Conservation (phyloP, 2,797 vertebrate genomes). For the Tadarida brasiliensis region DNA sequence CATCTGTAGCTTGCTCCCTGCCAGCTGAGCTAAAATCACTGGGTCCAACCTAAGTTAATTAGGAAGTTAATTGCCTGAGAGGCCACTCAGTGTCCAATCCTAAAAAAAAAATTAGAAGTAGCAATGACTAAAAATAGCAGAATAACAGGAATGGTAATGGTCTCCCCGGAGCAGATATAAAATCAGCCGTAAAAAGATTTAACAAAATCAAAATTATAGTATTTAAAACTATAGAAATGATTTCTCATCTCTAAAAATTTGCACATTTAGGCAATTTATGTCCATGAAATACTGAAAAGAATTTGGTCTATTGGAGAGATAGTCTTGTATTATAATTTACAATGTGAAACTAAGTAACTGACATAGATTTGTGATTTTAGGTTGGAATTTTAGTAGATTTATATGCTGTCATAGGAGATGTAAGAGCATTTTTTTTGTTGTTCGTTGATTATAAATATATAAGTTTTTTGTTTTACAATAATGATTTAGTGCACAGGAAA, state of each 20-base stretch:
- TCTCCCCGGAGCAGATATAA: not conserved
- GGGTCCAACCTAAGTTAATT: not conserved
- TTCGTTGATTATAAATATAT: not conserved
- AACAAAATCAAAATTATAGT: constrained; percentile 21
- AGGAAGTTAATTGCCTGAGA: not conserved
- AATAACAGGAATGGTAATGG: not conserved
- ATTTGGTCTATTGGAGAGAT: not conserved
- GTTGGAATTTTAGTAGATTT: not conserved
- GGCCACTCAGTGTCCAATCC: not conserved
- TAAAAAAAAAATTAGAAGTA: not conserved
- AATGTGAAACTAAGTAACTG: not conserved
- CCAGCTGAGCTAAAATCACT: not conserved
- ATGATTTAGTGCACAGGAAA: not conserved
- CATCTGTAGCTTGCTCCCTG: not conserved
- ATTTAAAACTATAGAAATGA: not conserved
- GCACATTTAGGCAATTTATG: not conserved
- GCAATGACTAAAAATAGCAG: not conserved
- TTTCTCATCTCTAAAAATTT: not conserved
- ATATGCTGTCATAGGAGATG: not conserved
- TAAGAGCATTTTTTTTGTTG: not conserved
- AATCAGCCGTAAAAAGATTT: not conserved
- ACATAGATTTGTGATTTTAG: not conserved
- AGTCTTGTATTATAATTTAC: not conserved
- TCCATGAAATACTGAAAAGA: not conserved
- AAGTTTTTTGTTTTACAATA: not conserved